Conservation (phyloP, 2,888 invertebrate species). For the Drosophila yooni region DNA sequence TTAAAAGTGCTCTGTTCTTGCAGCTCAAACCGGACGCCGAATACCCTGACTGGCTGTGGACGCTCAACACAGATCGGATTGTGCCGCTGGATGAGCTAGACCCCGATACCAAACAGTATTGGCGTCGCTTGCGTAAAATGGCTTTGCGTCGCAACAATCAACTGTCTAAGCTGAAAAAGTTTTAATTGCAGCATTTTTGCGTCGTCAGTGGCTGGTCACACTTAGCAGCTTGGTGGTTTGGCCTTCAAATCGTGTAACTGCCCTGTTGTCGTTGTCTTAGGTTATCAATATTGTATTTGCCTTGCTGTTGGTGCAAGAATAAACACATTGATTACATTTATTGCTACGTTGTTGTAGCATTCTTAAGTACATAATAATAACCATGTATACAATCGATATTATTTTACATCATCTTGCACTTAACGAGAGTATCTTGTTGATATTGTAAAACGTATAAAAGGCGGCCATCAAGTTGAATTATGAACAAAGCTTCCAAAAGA, state of each 20-base stretch:
- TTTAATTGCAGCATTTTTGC: constrained; percentile 83
- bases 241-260: constrained; percentile 42
- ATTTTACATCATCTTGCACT: constrained; percentile 48
- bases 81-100: constrained; percentile 90
- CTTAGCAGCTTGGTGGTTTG: background rate
- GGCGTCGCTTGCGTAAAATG: constrained; percentile 90
- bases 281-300: constrained; percentile 37
- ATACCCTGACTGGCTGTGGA: constrained; percentile 98
- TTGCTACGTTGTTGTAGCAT: constrained; percentile 63
- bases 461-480: background rate
- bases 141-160: constrained; percentile 88
- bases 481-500: constrained; percentile 3
- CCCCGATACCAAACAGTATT: constrained; percentile 92
- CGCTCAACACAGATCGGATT: constrained; percentile 88
- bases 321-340: constrained; percentile 62
- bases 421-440: constrained; percentile 42
- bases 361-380: constrained; percentile 16
- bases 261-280: constrained; percentile 15
- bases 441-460: constrained; percentile 46
- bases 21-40: constrained; percentile 90
- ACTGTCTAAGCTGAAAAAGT: constrained; percentile 87
- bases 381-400: constrained; percentile 20
- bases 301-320: constrained; percentile 52
- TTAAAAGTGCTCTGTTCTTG: constrained; percentile 7
- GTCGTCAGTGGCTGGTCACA: constrained; percentile 29